Conservation (phyloP, 2,797 vertebrate species). For the Pipistrellus kuhlii region DNA sequence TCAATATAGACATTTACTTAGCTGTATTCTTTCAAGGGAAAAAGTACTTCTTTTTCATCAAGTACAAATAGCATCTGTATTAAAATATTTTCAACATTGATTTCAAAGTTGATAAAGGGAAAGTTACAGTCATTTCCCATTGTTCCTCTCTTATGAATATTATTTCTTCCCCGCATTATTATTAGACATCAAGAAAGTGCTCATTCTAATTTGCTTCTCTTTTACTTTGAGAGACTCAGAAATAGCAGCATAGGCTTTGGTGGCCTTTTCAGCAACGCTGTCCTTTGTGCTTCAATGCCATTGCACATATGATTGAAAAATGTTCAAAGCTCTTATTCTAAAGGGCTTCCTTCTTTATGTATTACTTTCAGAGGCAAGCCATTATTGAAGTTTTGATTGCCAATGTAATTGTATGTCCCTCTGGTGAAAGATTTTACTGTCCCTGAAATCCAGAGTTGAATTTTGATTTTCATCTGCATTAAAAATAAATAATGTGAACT, state of each 20-base stretch:
- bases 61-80: not conserved
- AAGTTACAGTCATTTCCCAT: not conserved
- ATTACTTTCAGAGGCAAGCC: not conserved
- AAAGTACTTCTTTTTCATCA: not conserved
- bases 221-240: not conserved
- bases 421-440: not conserved
- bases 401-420: not conserved
- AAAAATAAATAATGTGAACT: not conserved
- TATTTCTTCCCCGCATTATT: not conserved
- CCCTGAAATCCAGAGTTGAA: not conserved
- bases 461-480: not conserved
- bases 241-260: not conserved
- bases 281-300: not conserved
- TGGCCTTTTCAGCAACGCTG: not conserved
- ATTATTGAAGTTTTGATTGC: not conserved
- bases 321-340: not conserved
- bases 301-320: not conserved
- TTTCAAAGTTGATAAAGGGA: not conserved
- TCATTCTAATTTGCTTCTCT: not conserved
- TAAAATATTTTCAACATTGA: not conserved
- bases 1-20: not conserved
- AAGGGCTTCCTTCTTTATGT: not conserved
- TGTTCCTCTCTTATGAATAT: not conserved
- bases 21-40: not conserved
- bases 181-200: not conserved